These are phyloP conservation scores for Psilopsiagon aymara DNA, from an alignment of 2,113 vertebrate genomes.

Conservation along the genomic window DNA sequence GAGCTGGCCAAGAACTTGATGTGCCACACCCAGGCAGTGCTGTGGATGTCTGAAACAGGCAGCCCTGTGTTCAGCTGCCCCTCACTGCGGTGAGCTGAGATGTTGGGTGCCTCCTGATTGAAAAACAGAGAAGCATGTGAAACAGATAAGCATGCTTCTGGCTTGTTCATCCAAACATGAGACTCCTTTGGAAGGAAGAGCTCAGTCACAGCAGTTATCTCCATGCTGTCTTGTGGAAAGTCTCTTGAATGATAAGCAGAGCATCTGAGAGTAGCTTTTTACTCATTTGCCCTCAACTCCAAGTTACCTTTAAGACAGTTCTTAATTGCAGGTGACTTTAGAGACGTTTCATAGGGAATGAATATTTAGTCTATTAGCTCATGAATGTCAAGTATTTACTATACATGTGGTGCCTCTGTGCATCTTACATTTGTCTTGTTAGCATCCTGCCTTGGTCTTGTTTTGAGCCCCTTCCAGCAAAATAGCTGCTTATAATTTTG, in stretches of 20 bases:
- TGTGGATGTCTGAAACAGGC: neutral
- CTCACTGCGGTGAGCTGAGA: neutral
- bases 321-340: neutral
- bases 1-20: conserved; percentile 17
- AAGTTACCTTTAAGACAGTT: neutral
- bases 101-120: neutral
- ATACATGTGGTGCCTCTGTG: neutral
- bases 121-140: neutral
- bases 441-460: conserved; percentile 13
- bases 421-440: neutral
- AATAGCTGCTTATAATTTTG: conserved; percentile 3
- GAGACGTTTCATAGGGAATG: neutral
- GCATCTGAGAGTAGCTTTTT: neutral
- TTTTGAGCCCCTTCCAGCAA: conserved; percentile 25
- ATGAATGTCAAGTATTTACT: neutral
- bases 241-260: neutral
- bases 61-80: neutral
- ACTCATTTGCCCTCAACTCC: neutral
- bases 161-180: neutral
- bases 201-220: neutral
- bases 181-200: neutral
- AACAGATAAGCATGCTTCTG: neutral
- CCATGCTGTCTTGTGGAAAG: neutral
- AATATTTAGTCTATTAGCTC: neutral
- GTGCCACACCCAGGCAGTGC: conserved; percentile 24